Evolutionary conservation across 2,888 invertebrate genomes (phyloP).

Genomic region (Subacronicta megacephala): DNA sequence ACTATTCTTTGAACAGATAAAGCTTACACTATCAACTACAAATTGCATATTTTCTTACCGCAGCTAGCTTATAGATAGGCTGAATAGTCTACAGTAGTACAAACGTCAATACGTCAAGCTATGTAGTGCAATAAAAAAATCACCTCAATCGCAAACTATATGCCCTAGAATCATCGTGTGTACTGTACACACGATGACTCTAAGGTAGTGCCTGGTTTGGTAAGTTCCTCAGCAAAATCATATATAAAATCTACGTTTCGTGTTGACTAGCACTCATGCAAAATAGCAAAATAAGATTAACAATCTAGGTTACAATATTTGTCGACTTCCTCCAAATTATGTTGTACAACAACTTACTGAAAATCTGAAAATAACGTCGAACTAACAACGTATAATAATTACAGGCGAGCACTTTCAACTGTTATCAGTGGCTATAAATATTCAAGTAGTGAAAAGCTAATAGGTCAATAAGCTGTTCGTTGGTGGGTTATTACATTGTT

Average conservation of each 20-base stretch:
- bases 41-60: too few relatives aligned
- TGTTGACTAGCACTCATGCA: not conserved
- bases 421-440: conserved; percentile 69
- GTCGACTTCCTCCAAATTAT: conserved; percentile 24
- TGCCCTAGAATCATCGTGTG: too few relatives aligned
- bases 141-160: too few relatives aligned
- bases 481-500: conserved; percentile 74
- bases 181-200: too few relatives aligned
- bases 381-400: conserved; percentile 47
- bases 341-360: conserved; percentile 28
- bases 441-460: conserved; percentile 75
- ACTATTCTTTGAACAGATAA: too few relatives aligned
- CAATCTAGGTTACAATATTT: conserved; percentile 31
- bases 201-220: too few relatives aligned
- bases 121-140: too few relatives aligned
- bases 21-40: too few relatives aligned
- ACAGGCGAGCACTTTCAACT: conserved; percentile 43
- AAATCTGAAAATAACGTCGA: conserved; percentile 43
- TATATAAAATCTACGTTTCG: conserved; percentile 12
- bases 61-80: too few relatives aligned
- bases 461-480: conserved; percentile 69
- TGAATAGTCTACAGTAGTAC: too few relatives aligned
- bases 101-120: too few relatives aligned
- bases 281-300: conserved; percentile 17
- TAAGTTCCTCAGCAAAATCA: too few relatives aligned